These are phyloP conservation scores for Craterocephalus amniculus DNA, from an alignment of 2,797 vertebrate genomes.

Conservation along the genomic window DNA sequence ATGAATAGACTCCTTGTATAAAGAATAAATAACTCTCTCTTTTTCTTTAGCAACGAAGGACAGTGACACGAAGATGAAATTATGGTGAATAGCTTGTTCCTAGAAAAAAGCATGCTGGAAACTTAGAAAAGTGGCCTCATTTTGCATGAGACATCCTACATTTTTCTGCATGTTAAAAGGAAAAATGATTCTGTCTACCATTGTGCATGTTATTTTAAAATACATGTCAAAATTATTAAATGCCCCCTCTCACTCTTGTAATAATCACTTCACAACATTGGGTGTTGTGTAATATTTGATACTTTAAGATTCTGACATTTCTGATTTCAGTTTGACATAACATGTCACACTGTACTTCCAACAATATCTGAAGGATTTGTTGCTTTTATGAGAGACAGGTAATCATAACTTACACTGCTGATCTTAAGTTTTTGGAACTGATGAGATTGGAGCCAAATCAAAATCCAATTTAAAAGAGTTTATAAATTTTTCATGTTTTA, in stretches of 20 bases:
- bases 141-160: slow-evolving; percentile 55
- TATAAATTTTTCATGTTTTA: not conserved
- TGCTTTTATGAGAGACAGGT: not conserved
- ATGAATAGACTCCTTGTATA: slow-evolving; percentile 19
- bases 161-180: slow-evolving; percentile 54
- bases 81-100: slow-evolving; percentile 70
- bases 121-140: slow-evolving; percentile 12
- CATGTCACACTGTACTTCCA: not conserved
- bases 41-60: slow-evolving; percentile 58
- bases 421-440: not conserved
- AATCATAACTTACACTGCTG: not conserved
- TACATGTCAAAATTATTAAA: not conserved
- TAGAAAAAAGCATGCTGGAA: slow-evolving; percentile 63
- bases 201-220: slow-evolving; percentile 36
- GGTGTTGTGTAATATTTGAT: not conserved
- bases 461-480: not conserved
- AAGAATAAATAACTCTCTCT: slow-evolving; percentile 59
- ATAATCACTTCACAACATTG: not conserved
- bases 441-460: not conserved
- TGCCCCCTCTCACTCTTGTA: not conserved
- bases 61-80: slow-evolving; percentile 61
- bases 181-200: slow-evolving; percentile 14
- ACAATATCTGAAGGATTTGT: not conserved
- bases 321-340: not conserved
- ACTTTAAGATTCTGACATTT: not conserved